Evolutionary conservation across 2,113 vertebrate genomes (phyloP), one percentile per base, ranked within the genome.

Genomic region (Petroica traversi): DNA sequence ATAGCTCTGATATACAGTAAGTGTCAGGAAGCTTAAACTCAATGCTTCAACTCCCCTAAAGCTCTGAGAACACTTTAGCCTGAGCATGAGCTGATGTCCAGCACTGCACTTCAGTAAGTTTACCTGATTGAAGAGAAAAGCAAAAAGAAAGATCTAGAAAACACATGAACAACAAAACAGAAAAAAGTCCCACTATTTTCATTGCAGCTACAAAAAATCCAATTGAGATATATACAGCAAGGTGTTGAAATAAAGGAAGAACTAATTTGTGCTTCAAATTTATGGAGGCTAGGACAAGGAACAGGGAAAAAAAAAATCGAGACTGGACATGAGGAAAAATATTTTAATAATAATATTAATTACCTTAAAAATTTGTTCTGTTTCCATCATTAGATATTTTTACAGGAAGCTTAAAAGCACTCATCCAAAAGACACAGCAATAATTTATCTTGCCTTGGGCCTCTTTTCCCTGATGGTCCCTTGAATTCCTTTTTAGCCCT

Each of bases 161-260:
- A 59, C 3, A 57, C 5, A 38, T 2, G 22, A 72, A 51, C 4
- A 81, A 73, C 4, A 68, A 43, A 85, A 16, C 5, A 66, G 19
- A 3, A 62, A 54, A 67, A 61, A 25, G 0, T 0, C 1, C 5
- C 43, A 26, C 22, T 23, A 9, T 5, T 18, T 41, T 34, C 43
- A 9, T 38, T 78, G 6, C 48, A 23, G 45, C 26, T 75, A 34
- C n/a, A 41, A 66, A 72, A 48, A 29, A 6, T 24, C 54, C 5
- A 6, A 3, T 9, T 45, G 28, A 54, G 2, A 20, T 40, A 22
- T 25, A 33, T 11, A 28, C 2, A 40, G 10, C 5, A 83, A 74
- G 6, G 3, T 61, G 5, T 43, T 67, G 59, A 95, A 91, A 63
- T 38, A 88, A 82, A 74, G 6, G 8, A 64, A 73, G 26, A 41